These are phyloP conservation scores for Xestia rhomboidea DNA, from an alignment of 2,888 invertebrate species.

Conservation along the genomic window DNA sequence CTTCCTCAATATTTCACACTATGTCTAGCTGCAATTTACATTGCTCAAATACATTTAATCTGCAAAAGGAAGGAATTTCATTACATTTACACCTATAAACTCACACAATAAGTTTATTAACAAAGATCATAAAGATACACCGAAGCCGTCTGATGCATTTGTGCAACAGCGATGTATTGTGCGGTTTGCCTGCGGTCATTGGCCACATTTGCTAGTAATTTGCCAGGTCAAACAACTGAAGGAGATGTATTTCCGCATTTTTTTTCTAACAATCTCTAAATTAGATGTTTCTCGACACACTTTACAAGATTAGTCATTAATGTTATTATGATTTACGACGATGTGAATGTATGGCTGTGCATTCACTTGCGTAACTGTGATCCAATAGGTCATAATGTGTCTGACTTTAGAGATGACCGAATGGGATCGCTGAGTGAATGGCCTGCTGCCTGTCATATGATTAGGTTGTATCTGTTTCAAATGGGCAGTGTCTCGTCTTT, in stretches of 20 bases:
- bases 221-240: constrained; percentile 32
- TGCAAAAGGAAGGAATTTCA: constrained; percentile 23
- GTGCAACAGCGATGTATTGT: constrained; percentile 34
- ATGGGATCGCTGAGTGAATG: constrained; percentile 19
- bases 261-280: constrained; percentile 45
- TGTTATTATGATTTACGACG: constrained; percentile 54
- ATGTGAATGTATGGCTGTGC: constrained; percentile 60
- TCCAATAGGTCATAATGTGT: constrained; percentile 68
- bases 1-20: constrained; percentile 26
- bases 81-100: constrained; percentile 24
- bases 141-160: constrained; percentile 38
- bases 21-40: constrained; percentile 14
- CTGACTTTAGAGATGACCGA: constrained; percentile 41
- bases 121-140: constrained; percentile 37
- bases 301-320: constrained; percentile 35
- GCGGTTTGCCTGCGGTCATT: constrained; percentile 30
- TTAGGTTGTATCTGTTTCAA: constrained; percentile 23
- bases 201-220: constrained; percentile 19
- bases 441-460: constrained; percentile 12
- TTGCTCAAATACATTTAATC: constrained; percentile 24
- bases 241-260: constrained; percentile 49
- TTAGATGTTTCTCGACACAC: constrained; percentile 55
- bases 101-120: constrained; percentile 39
- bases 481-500: constrained; percentile 14
- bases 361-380: constrained; percentile 68